Base-by-base conservation (phyloP, 2,113 vertebrate genomes). In the Terrapene triunguis region DNA sequence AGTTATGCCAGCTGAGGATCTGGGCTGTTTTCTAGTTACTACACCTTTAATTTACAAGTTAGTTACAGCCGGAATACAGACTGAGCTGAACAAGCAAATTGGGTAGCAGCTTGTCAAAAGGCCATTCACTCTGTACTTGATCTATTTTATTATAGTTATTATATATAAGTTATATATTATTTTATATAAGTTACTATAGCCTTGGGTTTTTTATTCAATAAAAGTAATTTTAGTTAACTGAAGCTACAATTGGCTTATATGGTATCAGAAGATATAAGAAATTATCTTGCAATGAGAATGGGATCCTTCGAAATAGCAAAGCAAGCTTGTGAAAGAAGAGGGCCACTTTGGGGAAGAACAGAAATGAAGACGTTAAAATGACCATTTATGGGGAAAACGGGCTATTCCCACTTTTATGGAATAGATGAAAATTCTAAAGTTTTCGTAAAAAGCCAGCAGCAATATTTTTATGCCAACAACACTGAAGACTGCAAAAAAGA, bases 21-120 rank as follows among this genome's bases (percentile, higher is more conserved):
- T 14, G 35, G 81, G 19, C 55, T 93, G n/a, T 79, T 54, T 78
- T 22, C 69, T 78, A 44, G 10, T 44, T 65, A 19, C 3, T 84
- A 62, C 8, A 87, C 54, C 9, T 92, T 32, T 65, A 47, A 0
- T 7, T 47, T 19, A 2, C 50, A 87, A 87, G 29, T 42, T 79
- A 55, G 38, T 47, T 51, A 47, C 78, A 55, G 54, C 8, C 4
- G 1, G 69, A 88, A 22, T 48, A 4, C 0, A 0, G 80, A 3
- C 6, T 85, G 5, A 78, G 44, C 24, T 25, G 47, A 78, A 78
- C 0, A 0, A 29, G 62, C 38, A 10, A 72, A 0, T 24, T 72
- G 50, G 78, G 22, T 38, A 21, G n/a, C 17, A 22, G 17, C 7
- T 72, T 3, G 1, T 38, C n/a, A 72, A 72, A 72, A 69, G 62